Evolutionary conservation across 2,888 invertebrate genomes (phyloP).

Genomic region (Vannuccia rotundouncinata): DNA sequence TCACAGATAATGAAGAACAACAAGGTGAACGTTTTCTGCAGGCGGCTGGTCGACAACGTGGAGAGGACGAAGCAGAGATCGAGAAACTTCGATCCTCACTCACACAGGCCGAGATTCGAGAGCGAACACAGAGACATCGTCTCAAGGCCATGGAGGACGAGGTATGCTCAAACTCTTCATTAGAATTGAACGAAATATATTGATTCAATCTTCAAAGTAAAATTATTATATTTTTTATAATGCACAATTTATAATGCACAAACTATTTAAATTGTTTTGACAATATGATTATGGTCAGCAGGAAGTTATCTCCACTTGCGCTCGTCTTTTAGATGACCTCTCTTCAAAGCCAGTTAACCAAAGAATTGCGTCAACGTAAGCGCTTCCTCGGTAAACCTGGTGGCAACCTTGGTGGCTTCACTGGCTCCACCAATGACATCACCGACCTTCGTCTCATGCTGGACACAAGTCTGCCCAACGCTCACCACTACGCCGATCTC

Average conservation of each 20-base stretch:
- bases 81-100: neutral
- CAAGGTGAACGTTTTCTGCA: neutral
- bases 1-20: neutral
- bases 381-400: neutral
- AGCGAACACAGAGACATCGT: neutral
- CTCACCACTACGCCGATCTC: neutral
- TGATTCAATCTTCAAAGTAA: too few relatives aligned
- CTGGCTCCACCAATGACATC: neutral
- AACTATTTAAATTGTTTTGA: too few relatives aligned
- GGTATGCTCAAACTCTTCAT: neutral
- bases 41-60: neutral
- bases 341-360: neutral
- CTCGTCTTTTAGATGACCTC: neutral
- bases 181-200: too few relatives aligned
- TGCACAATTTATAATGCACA: too few relatives aligned
- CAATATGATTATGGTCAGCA: too few relatives aligned
- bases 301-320: neutral
- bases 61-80: neutral
- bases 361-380: neutral
- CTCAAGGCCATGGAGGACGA: neutral
- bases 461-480: neutral
- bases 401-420: neutral
- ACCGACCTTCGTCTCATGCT: neutral
- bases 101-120: neutral
- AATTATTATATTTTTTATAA: too few relatives aligned